phyloP scores from a whole-genome alignment of 2,797 vertebrate genomes.

The Onychomys torridus region DNA sequence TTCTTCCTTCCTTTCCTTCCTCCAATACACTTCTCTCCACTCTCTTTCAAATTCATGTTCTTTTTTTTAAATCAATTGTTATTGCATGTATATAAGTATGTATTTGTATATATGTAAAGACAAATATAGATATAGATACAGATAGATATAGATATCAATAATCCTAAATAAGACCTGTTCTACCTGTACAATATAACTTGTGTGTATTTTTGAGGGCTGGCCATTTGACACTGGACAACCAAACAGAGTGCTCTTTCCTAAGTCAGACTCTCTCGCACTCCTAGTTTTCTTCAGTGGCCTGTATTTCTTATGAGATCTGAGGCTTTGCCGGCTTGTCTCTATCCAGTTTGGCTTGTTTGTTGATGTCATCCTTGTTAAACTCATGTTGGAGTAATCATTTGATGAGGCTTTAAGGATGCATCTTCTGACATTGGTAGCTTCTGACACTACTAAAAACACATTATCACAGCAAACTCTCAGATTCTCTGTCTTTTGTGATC shows the following conservation, averaged over 20 bases:
- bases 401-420: background rate
- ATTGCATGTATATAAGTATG: background rate
- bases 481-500: background rate
- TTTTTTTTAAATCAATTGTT: background rate
- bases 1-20: background rate
- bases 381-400: background rate
- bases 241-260: background rate
- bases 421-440: background rate
- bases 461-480: background rate
- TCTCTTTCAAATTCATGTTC: background rate
- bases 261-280: background rate
- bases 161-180: too few species aligned
- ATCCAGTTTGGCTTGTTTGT: background rate
- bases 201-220: background rate
- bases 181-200: background rate
- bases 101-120: too few species aligned
- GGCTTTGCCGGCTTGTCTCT: background rate
- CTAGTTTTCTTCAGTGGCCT: background rate
- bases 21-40: background rate
- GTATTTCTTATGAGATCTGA: background rate
- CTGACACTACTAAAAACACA: background rate
- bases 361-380: background rate
- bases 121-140: too few species aligned
- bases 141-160: too few species aligned
- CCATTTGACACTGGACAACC: background rate